Conservation (phyloP, 2,113 vertebrate genomes). For the Phyllostomus discolor region DNA sequence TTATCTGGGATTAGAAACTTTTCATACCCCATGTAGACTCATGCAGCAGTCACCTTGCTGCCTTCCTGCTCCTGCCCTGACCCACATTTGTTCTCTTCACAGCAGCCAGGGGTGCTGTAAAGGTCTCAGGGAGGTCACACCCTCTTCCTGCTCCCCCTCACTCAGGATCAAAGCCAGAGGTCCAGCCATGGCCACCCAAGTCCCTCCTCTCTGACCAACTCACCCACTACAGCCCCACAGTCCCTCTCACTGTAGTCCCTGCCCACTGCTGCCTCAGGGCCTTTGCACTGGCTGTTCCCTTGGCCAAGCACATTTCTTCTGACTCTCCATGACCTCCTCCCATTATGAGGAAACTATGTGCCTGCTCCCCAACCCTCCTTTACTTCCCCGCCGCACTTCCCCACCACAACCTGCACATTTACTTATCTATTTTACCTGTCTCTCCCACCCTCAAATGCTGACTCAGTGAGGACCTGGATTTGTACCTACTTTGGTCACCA, state of each 20-base stretch:
- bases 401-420: not conserved
- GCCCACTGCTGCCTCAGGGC: not conserved
- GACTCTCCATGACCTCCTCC: accelerated
- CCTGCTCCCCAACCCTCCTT: not conserved
- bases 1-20: not conserved
- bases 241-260: not conserved
- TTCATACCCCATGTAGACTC: not conserved
- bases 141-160: not conserved
- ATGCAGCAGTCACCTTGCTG: accelerated
- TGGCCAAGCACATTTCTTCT: not conserved
- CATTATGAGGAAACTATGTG: not conserved
- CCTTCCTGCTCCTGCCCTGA: no score
- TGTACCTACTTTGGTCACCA: not conserved
- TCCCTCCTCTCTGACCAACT: not conserved
- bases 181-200: not conserved
- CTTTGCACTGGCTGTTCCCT: not conserved
- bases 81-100: not conserved
- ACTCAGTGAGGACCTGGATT: not conserved
- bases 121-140: not conserved
- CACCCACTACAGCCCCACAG: not conserved
- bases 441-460: not conserved
- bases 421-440: not conserved
- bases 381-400: no score
- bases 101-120: not conserved
- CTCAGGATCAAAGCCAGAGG: not conserved